A percentile compares a stretch with the other conserved stretches of the same genome.
phyloP scores from a whole-genome alignment of 2,113 vertebrate species.

The Sigmodon hispidus region DNA sequence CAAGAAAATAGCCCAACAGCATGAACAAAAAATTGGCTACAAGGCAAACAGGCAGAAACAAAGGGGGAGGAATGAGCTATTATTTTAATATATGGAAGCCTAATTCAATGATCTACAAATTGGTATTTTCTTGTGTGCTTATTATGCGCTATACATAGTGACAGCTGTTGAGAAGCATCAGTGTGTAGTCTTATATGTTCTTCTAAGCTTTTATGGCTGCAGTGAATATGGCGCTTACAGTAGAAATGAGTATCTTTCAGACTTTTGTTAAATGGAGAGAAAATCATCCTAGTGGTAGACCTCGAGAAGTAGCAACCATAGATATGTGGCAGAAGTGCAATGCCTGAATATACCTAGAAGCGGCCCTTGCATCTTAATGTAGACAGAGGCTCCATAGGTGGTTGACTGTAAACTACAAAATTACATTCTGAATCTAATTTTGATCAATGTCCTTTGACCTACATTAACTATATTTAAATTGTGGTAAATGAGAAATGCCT shows the following conservation, averaged over 20 bases:
- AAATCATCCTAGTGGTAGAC: neutral
- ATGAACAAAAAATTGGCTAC: neutral
- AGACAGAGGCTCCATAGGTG: neutral
- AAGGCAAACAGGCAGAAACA: neutral
- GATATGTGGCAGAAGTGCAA: neutral
- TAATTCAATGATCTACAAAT: neutral
- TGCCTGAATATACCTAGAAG: neutral
- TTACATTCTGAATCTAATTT: neutral
- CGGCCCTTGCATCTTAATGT: neutral
- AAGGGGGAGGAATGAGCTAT: neutral
- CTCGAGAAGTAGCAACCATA: neutral
- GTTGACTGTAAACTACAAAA: neutral
- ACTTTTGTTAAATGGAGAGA: neutral
- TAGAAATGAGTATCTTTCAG: neutral
- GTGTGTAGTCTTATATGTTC: neutral
- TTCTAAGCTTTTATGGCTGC: neutral
- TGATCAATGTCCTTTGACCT: neutral
- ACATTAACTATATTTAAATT: constrained; percentile 33
- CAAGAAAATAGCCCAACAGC: neutral
- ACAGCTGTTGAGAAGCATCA: neutral
- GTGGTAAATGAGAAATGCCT: neutral
- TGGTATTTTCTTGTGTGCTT: neutral
- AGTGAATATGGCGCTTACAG: neutral
- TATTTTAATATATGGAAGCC: neutral
- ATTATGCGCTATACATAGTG: neutral